Conservation (phyloP, 2,797 vertebrate species). For the Nasua narica region DNA sequence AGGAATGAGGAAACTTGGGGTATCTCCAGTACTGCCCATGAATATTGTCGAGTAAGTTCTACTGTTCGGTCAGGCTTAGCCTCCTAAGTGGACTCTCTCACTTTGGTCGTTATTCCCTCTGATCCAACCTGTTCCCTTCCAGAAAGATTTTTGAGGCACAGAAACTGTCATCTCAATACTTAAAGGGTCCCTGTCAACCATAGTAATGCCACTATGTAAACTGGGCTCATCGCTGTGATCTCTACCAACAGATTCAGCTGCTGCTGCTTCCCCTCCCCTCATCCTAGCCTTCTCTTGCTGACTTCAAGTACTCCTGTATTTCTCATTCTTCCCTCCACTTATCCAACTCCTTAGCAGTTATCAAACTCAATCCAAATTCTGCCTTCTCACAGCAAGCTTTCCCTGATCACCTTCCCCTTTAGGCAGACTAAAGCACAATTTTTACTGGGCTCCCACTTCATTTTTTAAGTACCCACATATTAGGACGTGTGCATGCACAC, state of each 20-base stretch:
- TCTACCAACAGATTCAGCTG: background rate
- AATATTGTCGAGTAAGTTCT: background rate
- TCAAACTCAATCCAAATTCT: background rate
- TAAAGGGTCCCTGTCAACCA: no score
- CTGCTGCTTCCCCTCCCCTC: fast-evolving
- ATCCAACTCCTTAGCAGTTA: background rate
- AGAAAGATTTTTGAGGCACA: background rate
- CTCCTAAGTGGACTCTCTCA: background rate
- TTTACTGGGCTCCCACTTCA: background rate
- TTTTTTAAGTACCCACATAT: background rate
- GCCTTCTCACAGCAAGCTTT: background rate
- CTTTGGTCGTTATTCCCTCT: background rate
- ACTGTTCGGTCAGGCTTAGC: background rate
- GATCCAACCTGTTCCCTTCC: fast-evolving
- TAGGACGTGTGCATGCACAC: background rate
- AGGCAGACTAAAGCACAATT: background rate
- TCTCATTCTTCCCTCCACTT: background rate
- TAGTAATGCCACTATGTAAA: fast-evolving
- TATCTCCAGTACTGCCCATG: background rate
- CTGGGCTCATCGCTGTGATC: fast-evolving
- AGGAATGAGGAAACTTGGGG: background rate
- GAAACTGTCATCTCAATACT: background rate
- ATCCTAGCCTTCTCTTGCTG: background rate
- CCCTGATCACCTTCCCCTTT: background rate
- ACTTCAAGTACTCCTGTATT: background rate